Evolutionary conservation across 2,888 invertebrate species (phyloP).

Genomic region (Augochlorella aurata): DNA sequence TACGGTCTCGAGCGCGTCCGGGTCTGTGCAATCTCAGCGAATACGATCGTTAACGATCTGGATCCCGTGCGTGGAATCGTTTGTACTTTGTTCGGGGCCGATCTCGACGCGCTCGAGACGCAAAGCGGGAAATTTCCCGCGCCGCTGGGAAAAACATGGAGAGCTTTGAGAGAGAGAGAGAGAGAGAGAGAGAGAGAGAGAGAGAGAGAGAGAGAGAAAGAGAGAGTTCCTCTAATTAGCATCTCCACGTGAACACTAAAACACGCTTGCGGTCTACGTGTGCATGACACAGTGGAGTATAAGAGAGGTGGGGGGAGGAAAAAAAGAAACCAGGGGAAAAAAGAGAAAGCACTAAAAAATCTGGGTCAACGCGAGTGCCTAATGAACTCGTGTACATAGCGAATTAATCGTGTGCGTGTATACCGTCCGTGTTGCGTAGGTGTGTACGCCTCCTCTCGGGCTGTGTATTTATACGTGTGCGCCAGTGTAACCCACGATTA

Average conservation of each 20-base stretch:
- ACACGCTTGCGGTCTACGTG: conserved; percentile 24
- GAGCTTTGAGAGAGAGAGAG: not conserved
- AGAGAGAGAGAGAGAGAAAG: not conserved
- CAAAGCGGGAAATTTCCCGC: not conserved
- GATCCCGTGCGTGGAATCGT: not conserved
- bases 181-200: too few relatives aligned
- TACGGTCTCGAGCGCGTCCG: not conserved
- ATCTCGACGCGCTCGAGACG: conserved; percentile 13
- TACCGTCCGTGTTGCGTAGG: not conserved
- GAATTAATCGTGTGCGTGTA: conserved; percentile 23
- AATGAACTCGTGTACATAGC: conserved; percentile 39
- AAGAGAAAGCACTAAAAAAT: conserved; percentile 46
- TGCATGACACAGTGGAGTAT: conserved; percentile 18
- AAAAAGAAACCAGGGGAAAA: not conserved
- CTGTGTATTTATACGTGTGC: not conserved
- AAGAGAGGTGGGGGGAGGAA: not conserved
- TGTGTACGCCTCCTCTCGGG: not conserved
- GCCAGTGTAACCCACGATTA: conserved; percentile 55
- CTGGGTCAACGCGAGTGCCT: conserved; percentile 45
- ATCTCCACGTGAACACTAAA: conserved; percentile 29
- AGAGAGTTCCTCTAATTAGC: conserved; percentile 38
- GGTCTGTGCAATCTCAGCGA: not conserved
- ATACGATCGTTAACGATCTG: not conserved
- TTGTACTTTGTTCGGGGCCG: conserved; percentile 10
- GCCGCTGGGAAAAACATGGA: conserved; percentile 2